Percentiles rank a stretch among this genome's conserved stretches.
Evolutionary conservation across 2,888 invertebrate genomes (phyloP).

Genomic region (Ctena decussata): DNA sequence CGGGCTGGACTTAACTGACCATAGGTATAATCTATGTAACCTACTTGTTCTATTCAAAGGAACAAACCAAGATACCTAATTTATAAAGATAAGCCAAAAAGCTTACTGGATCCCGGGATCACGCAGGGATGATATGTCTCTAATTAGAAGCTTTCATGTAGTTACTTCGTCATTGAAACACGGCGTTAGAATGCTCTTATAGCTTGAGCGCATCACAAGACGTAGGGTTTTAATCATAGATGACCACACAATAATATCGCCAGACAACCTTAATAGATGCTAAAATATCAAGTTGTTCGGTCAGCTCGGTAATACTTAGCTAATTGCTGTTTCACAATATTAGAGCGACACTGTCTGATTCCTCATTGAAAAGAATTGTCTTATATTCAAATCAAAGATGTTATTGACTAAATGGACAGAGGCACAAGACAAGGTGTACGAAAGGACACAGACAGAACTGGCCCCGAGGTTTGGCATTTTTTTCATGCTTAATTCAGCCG

Average conservation of each 20-base stretch:
- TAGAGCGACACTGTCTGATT: no score
- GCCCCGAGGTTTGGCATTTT: no score
- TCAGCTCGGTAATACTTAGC: no score
- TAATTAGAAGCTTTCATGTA: not conserved
- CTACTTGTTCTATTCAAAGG: not conserved
- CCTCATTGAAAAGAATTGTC: no score
- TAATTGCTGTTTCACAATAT: no score
- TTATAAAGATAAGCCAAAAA: not conserved
- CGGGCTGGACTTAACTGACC: not conserved
- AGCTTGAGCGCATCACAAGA: not conserved
- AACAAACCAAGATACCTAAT: not conserved
- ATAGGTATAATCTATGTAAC: conserved; percentile 9
- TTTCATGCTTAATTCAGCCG: no score
- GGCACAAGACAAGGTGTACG: no score
- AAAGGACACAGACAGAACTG: no score
- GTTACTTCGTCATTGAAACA: not conserved
- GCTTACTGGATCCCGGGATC: not conserved
- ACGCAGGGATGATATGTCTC: not conserved
- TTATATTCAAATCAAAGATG: no score
- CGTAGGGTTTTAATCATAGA: not conserved
- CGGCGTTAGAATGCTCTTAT: not conserved
- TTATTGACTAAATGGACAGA: no score
- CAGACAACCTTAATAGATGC: not conserved
- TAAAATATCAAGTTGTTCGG: not conserved
- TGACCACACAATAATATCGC: not conserved